A percentile compares a stretch with the other conserved stretches of the same genome.
These are phyloP conservation scores for Erinaceus europaeus DNA, from an alignment of 2,113 vertebrate species.

Conservation along the genomic window DNA sequence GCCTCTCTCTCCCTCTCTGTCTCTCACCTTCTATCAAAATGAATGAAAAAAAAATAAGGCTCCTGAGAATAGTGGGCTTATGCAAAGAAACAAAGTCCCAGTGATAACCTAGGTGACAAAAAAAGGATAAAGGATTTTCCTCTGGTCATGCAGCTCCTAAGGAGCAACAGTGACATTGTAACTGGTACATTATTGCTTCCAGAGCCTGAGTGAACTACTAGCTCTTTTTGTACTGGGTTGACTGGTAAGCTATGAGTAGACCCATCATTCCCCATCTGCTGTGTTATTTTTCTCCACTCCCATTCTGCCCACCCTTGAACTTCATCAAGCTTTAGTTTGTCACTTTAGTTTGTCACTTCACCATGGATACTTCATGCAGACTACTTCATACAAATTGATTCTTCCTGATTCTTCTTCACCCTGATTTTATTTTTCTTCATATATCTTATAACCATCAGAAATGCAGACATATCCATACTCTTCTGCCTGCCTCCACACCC, in stretches of 20 bases:
- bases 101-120: too few relatives aligned
- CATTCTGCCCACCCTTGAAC: too few relatives aligned
- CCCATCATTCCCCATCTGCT: neutral
- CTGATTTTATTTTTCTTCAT: neutral
- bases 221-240: neutral
- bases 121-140: neutral
- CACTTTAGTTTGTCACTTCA: too few relatives aligned
- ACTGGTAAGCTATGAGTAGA: neutral
- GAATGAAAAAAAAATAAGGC: too few relatives aligned
- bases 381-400: too few relatives aligned
- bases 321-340: too few relatives aligned
- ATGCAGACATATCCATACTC: neutral
- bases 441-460: neutral
- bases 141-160: neutral
- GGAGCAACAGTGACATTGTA: neutral
- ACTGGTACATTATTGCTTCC: rapidly evolving
- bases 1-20: too few relatives aligned
- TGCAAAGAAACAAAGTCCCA: too few relatives aligned
- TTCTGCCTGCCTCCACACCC: neutral
- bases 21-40: too few relatives aligned
- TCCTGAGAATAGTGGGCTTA: too few relatives aligned
- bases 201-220: neutral
- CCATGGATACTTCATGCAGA: too few relatives aligned
- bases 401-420: neutral
- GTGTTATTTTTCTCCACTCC: rapidly evolving